phyloP scores from a whole-genome alignment of 1,140 invertebrate species.

The Leptonema lineaticorne region DNA sequence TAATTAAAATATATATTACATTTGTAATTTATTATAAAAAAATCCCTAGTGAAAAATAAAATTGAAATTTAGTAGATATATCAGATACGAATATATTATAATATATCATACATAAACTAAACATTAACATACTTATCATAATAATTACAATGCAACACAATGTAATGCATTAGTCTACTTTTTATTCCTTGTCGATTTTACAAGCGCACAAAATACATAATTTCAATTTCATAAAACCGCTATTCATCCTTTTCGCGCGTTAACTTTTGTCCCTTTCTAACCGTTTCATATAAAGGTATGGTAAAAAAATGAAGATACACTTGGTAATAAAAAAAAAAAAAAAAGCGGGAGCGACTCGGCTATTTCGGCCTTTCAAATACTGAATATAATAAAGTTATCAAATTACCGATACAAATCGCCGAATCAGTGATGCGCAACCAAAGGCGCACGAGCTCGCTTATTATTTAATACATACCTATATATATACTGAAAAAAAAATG shows the following conservation, averaged over 20 bases:
- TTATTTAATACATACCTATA: too few species aligned
- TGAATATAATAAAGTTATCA: conserved; percentile 26
- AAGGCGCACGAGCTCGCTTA: too few species aligned
- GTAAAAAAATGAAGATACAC: neutral
- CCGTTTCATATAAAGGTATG: too few species aligned
- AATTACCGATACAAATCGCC: conserved; percentile 24
- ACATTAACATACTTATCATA: neutral
- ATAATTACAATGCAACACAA: neutral
- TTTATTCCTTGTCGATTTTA: conserved; percentile 5
- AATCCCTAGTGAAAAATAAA: too few species aligned
- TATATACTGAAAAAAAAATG: too few species aligned
- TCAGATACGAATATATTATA: too few species aligned
- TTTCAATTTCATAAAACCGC: conserved; percentile 1
- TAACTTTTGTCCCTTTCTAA: too few species aligned
- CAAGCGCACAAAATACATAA: conserved; percentile 8
- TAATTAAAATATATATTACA: too few species aligned
- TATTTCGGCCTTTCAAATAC: neutral
- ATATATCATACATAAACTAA: too few species aligned
- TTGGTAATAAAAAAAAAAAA: too few species aligned
- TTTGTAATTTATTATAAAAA: too few species aligned
- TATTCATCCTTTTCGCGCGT: neutral
- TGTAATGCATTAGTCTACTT: neutral
- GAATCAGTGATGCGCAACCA: neutral
- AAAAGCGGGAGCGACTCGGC: neutral
- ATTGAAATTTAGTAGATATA: too few species aligned